phyloP scores from a whole-genome alignment of 2,888 invertebrate genomes.

The Biston betularia region DNA sequence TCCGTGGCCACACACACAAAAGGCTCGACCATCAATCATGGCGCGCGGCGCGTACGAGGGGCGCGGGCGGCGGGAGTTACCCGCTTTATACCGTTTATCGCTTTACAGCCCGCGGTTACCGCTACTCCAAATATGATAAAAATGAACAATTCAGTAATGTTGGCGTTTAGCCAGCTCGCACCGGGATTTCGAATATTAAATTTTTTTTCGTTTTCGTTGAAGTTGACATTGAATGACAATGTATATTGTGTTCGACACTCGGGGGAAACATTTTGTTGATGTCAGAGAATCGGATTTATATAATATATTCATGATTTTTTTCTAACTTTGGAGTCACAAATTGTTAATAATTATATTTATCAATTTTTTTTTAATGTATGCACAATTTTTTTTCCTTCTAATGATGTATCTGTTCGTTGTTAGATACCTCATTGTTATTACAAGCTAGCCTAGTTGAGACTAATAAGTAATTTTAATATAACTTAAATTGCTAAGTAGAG shows the following conservation, averaged over 20 bases:
- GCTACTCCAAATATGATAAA: conserved; percentile 32
- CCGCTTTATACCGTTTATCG: conserved; percentile 41
- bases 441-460: no score
- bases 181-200: conserved; percentile 4
- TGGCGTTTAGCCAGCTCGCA: conserved; percentile 12
- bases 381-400: no score
- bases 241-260: conserved; percentile 1
- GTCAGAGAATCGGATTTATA: background rate
- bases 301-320: no score
- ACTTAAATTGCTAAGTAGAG: no score
- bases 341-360: no score
- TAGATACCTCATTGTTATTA: no score
- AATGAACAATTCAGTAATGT: conserved; percentile 24
- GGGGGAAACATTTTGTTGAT: background rate
- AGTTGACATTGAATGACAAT: conserved; percentile 1
- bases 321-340: no score
- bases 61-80: conserved; percentile 7
- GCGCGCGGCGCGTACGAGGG: conserved; percentile 11
- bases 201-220: conserved; percentile 6
- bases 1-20: conserved; percentile 38
- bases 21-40: conserved; percentile 43
- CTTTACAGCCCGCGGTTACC: conserved; percentile 32
- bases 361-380: no score
- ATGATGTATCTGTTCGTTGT: no score
- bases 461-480: no score